Evolutionary conservation across 2,113 vertebrate species (phyloP), one percentile per base, ranked within the genome.

Genomic region (Daubentonia madagascariensis): DNA sequence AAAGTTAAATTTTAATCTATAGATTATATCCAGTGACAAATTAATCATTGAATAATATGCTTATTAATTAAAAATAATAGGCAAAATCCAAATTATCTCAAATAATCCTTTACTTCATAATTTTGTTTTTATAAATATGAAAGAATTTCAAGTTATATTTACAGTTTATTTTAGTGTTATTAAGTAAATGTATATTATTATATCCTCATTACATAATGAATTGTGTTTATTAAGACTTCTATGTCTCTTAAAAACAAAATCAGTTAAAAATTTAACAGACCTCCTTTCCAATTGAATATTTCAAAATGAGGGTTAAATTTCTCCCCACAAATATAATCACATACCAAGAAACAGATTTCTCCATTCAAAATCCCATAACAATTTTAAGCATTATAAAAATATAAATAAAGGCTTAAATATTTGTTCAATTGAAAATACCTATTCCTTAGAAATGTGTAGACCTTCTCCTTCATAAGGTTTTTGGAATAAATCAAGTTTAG

Each of bases 401-500:
- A 35, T 68, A 89, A 70, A 92, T 80, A 94, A 96, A 94, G 28
- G 0, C 25, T 96, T 96, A 96, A 97, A 85, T 93, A 94, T 54
- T 94, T 96, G 70, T 73, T 96, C 85, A 93, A 35, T 45, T 90
- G 9, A 97, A 85, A 92, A 75, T 91, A 63, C 50, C n/a, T 85
- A n/a, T 40, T 17, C 32, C 48, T 81, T 50, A 32, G 30, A 97
- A 80, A 84, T 87, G 35, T 59, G 16, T 17, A 61, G 54, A 72
- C 16, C 23, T 94, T 91, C 40, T 63, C 61, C 28, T 91, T 84
- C 14, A 32, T 68, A 78, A 73, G 3, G 32, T 70, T 95, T 96
- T 78, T 73, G 30, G 57, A 89, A 67, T 63, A 94, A 48, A 80
- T 12, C 25, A 94, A 73, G 30, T 63, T 85, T 76, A 70, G 37